Percentiles rank a stretch among this genome's conserved stretches.
Evolutionary conservation across 2,888 invertebrate species (phyloP).

Genomic region (Quadriops clusia): DNA sequence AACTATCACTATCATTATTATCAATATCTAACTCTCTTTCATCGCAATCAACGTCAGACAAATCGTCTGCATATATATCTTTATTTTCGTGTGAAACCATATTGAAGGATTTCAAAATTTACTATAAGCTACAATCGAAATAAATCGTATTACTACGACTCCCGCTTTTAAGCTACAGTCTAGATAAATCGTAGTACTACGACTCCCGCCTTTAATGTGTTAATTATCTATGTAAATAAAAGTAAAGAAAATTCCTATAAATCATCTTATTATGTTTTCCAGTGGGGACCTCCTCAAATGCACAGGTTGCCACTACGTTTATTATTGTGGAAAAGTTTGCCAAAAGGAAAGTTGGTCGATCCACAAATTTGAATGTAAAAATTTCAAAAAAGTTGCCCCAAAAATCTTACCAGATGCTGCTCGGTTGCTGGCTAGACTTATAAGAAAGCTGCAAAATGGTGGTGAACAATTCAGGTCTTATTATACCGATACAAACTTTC

Average conservation of each 20-base stretch:
- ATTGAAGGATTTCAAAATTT: no score
- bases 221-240: background rate
- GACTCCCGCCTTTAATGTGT: no score
- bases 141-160: no score
- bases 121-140: no score
- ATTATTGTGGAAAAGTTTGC: slow-evolving; percentile 71
- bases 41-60: no score
- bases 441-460: slow-evolving; percentile 56
- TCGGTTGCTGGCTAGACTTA: slow-evolving; percentile 63
- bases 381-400: slow-evolving; percentile 59
- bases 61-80: no score
- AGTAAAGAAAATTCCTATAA: slow-evolving; percentile 1
- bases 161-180: no score
- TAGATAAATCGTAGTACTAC: no score
- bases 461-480: slow-evolving; percentile 55
- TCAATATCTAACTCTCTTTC: no score
- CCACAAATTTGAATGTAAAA: slow-evolving; percentile 75
- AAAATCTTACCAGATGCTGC: slow-evolving; percentile 72
- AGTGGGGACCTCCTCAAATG: slow-evolving; percentile 68
- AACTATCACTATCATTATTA: no score
- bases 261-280: slow-evolving; percentile 26
- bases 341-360: slow-evolving; percentile 71
- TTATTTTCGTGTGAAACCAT: no score
- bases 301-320: slow-evolving; percentile 69
- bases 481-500: slow-evolving; percentile 55